These are phyloP conservation scores for rabbit (Oryctolagus cuniculus) DNA, from an alignment of 2,113 vertebrate species.

Conservation along the genomic window mOryCun1.1 NC_091434.1:78606501-78607000, in stretches of 20 bases:
- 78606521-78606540: neutral
- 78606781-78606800: neutral
- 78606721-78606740: neutral
- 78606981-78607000: neutral
- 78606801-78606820: neutral
- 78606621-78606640: neutral
- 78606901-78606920: neutral
- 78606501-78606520: neutral
- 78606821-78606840: neutral
- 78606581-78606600: constrained; percentile 41
- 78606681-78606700: neutral
- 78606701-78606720: neutral
- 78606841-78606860: neutral
- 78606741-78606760: neutral
- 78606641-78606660: neutral
- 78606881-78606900: neutral
- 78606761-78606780: neutral
- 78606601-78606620: neutral
- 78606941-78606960: neutral
- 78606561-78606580: constrained; percentile 38
- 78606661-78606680: neutral
- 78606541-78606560: constrained; percentile 47
- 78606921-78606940: neutral
- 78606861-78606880: neutral
- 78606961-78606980: neutral